These are phyloP conservation scores for cat (Felis catus) DNA, from an alignment of 2,113 vertebrate species.

Conservation along the genomic window DNA sequence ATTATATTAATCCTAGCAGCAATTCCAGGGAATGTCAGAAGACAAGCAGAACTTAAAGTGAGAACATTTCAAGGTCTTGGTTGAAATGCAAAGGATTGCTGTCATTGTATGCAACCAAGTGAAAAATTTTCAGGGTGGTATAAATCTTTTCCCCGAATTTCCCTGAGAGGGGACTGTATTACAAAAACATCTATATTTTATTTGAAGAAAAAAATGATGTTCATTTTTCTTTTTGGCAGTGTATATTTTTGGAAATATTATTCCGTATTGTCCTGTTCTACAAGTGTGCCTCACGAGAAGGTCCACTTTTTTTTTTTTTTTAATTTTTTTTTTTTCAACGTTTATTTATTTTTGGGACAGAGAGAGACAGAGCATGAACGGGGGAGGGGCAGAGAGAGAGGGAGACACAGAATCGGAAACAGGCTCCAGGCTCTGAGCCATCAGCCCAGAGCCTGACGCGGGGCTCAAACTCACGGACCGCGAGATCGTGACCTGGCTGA, in stretches of 20 bases:
- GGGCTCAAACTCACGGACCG: no score
- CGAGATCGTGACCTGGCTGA: no score
- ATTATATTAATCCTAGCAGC: not conserved
- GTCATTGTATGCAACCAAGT: not conserved
- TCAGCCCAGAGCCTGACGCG: no score
- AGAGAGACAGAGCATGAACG: no score
- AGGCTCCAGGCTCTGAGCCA: no score
- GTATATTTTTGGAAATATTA: not conserved
- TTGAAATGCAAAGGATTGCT: not conserved
- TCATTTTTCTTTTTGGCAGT: not conserved
- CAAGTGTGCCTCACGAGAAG: rapidly evolving
- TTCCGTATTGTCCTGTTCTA: not conserved
- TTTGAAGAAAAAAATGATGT: not conserved
- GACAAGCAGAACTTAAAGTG: not conserved
- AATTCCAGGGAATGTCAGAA: not conserved
- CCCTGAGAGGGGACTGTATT: not conserved
- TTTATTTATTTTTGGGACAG: no score
- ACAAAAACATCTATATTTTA: not conserved
- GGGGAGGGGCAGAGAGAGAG: no score
- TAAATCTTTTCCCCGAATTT: not conserved
- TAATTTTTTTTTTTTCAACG: no score
- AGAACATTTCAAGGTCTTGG: not conserved
- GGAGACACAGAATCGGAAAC: no score
- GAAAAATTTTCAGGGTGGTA: not conserved
- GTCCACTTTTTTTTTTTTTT: not conserved